phyloP scores from a whole-genome alignment of 2,888 invertebrate species.

The Unio delphinus region DNA sequence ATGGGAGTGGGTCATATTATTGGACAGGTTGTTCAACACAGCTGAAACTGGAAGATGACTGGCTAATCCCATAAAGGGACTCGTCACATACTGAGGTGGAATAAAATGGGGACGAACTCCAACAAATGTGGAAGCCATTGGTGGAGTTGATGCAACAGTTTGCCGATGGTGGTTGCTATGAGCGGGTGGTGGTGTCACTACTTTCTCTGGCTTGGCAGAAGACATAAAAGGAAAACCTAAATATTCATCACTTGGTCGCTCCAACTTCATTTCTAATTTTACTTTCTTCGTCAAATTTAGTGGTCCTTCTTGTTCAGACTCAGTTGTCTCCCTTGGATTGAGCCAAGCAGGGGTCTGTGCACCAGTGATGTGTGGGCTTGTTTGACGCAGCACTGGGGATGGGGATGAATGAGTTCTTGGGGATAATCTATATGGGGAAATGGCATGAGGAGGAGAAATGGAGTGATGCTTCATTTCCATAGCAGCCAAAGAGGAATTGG shows the following conservation, averaged over 20 bases:
- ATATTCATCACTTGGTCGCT: conserved; percentile 16
- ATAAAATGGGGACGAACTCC: conserved; percentile 53
- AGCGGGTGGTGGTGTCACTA: conserved; percentile 60
- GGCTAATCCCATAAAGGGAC: conserved; percentile 55
- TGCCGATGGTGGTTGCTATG: conserved; percentile 54
- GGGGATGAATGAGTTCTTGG: conserved; percentile 38
- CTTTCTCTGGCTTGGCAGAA: conserved; percentile 19
- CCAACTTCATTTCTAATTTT: conserved; percentile 34
- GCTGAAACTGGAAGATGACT: conserved; percentile 47
- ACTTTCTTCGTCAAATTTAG: conserved; percentile 92
- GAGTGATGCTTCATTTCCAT: conserved; percentile 44
- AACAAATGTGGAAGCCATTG: conserved; percentile 34
- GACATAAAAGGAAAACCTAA: too few species aligned
- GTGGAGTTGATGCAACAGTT: conserved; percentile 50
- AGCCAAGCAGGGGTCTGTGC: conserved; percentile 30
- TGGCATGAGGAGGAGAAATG: conserved; percentile 43
- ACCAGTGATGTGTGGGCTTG: conserved; percentile 30
- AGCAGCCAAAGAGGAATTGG: conserved; percentile 34
- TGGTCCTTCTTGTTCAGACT: conserved; percentile 79
- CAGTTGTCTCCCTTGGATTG: conserved; percentile 17
- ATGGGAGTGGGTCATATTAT: conserved; percentile 46
- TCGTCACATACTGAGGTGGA: conserved; percentile 57
- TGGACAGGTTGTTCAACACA: conserved; percentile 47
- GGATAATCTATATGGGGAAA: conserved; percentile 45
- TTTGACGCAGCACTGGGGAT: conserved; percentile 26